These are phyloP conservation scores for Artemia sinica DNA, from an alignment of 2,888 invertebrate genomes.

Conservation along the genomic window DNA sequence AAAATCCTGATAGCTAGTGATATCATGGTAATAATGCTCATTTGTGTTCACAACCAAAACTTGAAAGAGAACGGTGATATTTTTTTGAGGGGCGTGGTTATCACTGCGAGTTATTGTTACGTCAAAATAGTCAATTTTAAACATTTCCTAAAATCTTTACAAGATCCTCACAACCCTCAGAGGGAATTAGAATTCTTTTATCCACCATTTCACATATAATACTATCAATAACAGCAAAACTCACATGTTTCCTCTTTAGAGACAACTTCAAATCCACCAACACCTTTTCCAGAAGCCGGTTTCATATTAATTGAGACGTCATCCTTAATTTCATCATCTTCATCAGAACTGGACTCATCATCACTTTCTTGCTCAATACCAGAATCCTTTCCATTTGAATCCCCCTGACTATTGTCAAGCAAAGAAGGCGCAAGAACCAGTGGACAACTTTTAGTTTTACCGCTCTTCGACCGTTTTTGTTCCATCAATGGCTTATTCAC, in stretches of 20 bases:
- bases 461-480: conserved; percentile 32
- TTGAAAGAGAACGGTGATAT: too few relatives aligned
- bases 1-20: too few relatives aligned
- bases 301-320: conserved; percentile 17
- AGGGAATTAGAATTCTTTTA: too few relatives aligned
- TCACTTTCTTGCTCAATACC: conserved; percentile 18
- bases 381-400: conserved; percentile 19
- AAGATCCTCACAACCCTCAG: too few relatives aligned
- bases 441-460: conserved; percentile 32
- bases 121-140: too few relatives aligned
- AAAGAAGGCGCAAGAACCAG: conserved; percentile 9
- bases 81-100: too few relatives aligned
- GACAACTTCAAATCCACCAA: conserved; percentile 48
- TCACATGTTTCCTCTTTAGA: conserved; percentile 38
- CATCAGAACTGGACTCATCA: conserved; percentile 20
- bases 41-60: too few relatives aligned
- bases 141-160: too few relatives aligned
- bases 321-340: conserved; percentile 20
- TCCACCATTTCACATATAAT: too few relatives aligned
- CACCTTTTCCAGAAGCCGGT: conserved; percentile 20
- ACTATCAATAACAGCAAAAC: conserved; percentile 20
- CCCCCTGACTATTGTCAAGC: conserved; percentile 15
- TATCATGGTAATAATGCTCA: too few relatives aligned
- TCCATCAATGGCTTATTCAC: conserved; percentile 17
- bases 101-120: too few relatives aligned